Conservation (phyloP, 2,797 vertebrate species). For the Chloroceryle inda region DNA sequence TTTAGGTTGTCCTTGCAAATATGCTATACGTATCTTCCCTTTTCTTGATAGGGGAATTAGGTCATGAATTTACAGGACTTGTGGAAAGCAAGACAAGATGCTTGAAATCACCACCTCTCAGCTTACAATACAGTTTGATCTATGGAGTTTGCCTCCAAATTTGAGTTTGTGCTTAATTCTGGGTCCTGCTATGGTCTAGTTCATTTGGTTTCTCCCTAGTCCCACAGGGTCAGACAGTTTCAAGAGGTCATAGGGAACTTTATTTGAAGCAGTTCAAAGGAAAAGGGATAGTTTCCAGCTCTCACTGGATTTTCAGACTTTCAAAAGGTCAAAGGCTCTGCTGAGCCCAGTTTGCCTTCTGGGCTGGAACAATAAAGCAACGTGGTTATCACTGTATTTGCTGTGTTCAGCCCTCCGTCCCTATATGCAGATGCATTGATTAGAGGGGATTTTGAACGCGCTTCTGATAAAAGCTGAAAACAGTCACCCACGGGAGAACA, state of each 20-base stretch:
- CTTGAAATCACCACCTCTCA: not conserved
- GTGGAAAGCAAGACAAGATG: not conserved
- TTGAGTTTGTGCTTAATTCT: not conserved
- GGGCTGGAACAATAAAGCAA: not conserved
- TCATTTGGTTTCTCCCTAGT: not conserved
- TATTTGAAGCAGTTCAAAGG: conserved; percentile 46
- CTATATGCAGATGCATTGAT: fast-evolving
- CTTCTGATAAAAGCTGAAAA: not conserved
- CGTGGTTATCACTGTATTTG: fast-evolving
- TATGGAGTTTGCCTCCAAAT: not conserved
- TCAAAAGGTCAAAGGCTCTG: conserved; percentile 53
- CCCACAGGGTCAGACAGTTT: conserved; percentile 55
- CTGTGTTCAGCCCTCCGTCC: not conserved
- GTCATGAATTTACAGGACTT: not conserved
- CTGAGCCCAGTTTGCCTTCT: conserved; percentile 29
- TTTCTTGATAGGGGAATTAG: not conserved
- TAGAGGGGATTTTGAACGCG: not conserved
- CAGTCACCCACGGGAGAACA: not conserved
- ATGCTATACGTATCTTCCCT: not conserved
- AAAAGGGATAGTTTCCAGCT: conserved; percentile 33
- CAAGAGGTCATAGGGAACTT: conserved; percentile 10
- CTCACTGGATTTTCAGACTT: conserved; percentile 46
- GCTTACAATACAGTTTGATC: not conserved
- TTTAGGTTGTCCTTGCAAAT: not conserved
- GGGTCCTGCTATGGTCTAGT: not conserved